Evolutionary conservation across 2,888 invertebrate species (phyloP), one percentile per base, ranked within the genome.

Genomic region (Stegophylla sp.): DNA sequence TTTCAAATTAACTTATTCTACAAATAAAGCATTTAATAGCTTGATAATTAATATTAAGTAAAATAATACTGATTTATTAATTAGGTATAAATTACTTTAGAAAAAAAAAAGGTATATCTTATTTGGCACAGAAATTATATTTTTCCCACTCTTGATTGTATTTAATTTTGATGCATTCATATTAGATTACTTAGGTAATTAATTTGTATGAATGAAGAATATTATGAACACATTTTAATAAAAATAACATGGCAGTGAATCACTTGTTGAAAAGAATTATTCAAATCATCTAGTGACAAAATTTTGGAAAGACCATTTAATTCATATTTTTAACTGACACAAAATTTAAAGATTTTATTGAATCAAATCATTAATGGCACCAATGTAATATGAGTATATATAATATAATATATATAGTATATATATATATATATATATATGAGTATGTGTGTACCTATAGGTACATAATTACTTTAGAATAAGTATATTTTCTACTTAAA

Each of bases 71-170:
- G 63, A 51, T 51, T 51, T 17, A 41, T 51, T 41, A 41, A 51
- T 23, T 4, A 23, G n/a, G 17, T 61, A n/a, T 26, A 59, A 34
- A 12, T 41, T 28, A 56, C 34, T 67, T 53, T 17, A 45, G 20
- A 63, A 59, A 20, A 23, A 73, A 56, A 41, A n/a, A n/a, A n/a
- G n/a, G n/a, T 12, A 4, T 41, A 41, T 72, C n/a, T 13, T 45
- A 26, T 76, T 76, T 76, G 75, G 64, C 75, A 76, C 75, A 66
- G 26, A 41, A 66, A 51, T 34, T 75, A 66, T 20, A n/a, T 66
- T 76, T n/a, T 41, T 41, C 53, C 20, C 13, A 12, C 34, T 23
- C 26, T 26, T 13, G 53, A 66, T 41, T 53, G 51, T n/a, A 53
- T 76, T 66, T 43, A 66, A 66, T 53, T 66, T 17, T 41, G 10